phyloP scores from a whole-genome alignment of 2,888 invertebrate species.

The Strigamia maritima region DNA sequence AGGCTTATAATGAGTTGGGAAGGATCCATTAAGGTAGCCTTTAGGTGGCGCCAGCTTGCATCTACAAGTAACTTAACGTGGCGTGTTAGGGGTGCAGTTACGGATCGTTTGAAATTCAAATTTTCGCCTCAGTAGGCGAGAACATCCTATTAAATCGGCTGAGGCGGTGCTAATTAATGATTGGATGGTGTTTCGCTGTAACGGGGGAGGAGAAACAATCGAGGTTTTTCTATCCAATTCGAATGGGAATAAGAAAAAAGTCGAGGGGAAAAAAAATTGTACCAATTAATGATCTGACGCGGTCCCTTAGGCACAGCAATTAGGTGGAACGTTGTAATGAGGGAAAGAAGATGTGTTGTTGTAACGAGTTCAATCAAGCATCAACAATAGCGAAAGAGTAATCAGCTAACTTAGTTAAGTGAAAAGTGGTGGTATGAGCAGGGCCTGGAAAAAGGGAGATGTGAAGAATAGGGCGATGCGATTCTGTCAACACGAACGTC shows the following conservation, averaged over 20 bases:
- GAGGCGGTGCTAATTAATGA: not conserved
- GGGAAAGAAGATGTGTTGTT: not conserved
- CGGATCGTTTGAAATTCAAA: constrained; percentile 4
- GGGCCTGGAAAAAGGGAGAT: not conserved
- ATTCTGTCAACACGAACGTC: constrained; percentile 11
- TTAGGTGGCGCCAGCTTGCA: constrained; percentile 4
- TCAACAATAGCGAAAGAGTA: not conserved
- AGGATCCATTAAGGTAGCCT: not conserved
- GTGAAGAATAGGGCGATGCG: constrained; percentile 17
- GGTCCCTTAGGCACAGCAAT: constrained; percentile 4
- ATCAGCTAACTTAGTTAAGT: not conserved
- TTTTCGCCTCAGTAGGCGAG: constrained; percentile 4
- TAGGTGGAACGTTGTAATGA: constrained; percentile 4
- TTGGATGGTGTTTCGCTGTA: not conserved
- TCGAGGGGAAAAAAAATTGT: not conserved
- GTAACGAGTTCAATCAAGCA: constrained; percentile 4
- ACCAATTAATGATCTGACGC: not conserved
- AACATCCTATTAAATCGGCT: constrained; percentile 4
- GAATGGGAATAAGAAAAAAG: not conserved
- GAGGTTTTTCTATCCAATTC: constrained; percentile 4
- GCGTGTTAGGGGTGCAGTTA: constrained; percentile 4
- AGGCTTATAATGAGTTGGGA: constrained; percentile 4
- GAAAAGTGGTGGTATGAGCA: not conserved
- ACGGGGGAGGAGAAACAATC: not conserved
- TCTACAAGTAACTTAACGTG: not conserved